Evolutionary conservation across 2,888 invertebrate species (phyloP).

Genomic region (Apodemia mormo): DNA sequence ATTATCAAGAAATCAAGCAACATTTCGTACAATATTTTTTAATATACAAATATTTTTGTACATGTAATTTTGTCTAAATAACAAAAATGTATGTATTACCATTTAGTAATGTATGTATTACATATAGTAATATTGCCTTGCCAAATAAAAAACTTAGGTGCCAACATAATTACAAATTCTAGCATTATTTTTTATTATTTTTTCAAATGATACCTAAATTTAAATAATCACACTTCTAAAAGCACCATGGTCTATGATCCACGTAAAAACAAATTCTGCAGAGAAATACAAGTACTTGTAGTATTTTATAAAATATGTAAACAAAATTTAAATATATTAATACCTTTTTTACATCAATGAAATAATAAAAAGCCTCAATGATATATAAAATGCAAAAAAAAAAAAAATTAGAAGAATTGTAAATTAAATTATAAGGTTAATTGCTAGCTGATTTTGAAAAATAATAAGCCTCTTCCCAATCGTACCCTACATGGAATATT

Average conservation of each 20-base stretch:
- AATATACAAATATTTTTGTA: no score
- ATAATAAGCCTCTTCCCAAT: neutral
- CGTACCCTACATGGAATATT: neutral
- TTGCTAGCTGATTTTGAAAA: neutral
- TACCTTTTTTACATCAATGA: neutral
- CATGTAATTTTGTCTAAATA: no score
- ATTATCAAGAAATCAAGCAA: no score
- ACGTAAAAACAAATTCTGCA: neutral
- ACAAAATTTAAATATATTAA: constrained; percentile 24
- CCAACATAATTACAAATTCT: no score
- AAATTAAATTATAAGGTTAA: neutral
- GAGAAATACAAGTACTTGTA: constrained; percentile 4
- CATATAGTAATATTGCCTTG: no score
- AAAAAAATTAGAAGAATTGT: neutral
- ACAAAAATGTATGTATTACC: no score
- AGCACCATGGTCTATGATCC: constrained; percentile 11
- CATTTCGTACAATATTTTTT: no score
- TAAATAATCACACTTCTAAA: constrained; percentile 12
- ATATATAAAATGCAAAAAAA: neutral
- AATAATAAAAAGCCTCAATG: neutral
- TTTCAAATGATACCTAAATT: constrained; percentile 9
- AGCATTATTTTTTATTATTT: neutral
- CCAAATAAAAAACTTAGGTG: no score
- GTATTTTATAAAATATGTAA: neutral
- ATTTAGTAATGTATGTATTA: no score